Percentiles rank a stretch among this genome's conserved stretches.
Evolutionary conservation across 2,888 invertebrate species (phyloP).

Genomic region (Brachypalpus laphriformis): DNA sequence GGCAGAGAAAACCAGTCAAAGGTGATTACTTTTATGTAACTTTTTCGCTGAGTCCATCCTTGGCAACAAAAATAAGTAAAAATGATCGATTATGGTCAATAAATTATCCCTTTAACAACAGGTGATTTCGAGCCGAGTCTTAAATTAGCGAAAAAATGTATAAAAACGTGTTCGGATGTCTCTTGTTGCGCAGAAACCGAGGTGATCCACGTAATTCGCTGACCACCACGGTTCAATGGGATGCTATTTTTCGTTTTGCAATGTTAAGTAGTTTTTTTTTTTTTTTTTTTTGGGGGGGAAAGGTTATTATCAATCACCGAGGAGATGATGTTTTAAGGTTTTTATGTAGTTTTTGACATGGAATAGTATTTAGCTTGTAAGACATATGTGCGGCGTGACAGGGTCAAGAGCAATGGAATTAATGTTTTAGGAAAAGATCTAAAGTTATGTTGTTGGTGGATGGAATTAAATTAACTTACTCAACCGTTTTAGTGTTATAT

Average conservation of each 20-base stretch:
- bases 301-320: conserved; percentile 25
- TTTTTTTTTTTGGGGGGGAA: not conserved
- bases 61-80: not conserved
- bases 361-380: not conserved
- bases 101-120: conserved; percentile 37
- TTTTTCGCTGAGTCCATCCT: conserved; percentile 32
- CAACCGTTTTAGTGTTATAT: not conserved
- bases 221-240: conserved; percentile 11
- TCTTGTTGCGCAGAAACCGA: conserved; percentile 8
- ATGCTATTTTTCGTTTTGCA: not conserved
- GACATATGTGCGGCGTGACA: not conserved
- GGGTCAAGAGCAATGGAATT: conserved; percentile 28
- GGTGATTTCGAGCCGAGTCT: conserved; percentile 22
- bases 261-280: not conserved
- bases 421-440: not conserved
- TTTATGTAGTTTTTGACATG: conserved; percentile 1
- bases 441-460: not conserved
- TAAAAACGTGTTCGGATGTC: conserved; percentile 6
- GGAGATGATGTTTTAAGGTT: conserved; percentile 1
- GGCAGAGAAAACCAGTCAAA: conserved; percentile 10
- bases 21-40: conserved; percentile 46
- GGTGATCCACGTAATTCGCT: conserved; percentile 52
- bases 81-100: conserved; percentile 52
- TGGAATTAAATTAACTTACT: not conserved
- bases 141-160: conserved; percentile 8